Base-by-base conservation (phyloP, 2,797 vertebrate species). In the Microctenopoma lineatum region DNA sequence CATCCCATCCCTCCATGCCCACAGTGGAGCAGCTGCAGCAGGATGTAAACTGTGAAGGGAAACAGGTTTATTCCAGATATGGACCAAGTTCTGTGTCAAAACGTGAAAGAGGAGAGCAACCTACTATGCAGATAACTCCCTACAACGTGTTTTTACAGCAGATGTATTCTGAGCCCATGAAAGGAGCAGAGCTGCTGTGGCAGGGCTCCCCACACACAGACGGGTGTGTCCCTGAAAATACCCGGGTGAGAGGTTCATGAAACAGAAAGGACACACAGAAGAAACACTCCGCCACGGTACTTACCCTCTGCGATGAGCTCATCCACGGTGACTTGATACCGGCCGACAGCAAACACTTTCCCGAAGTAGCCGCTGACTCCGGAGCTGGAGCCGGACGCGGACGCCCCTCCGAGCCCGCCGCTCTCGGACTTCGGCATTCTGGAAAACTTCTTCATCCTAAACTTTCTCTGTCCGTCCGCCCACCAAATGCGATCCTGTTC, bases 381-480 rank as follows among this genome's bases (percentile, higher is more conserved):
- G 21, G 88, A 91, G 73, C 88, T 83, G 47, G 89, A 89, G 3
- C 93, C 83, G 51, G 91, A 86, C 3, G 92, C 87, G 18, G 90
- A 90, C 65, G 81, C 77, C 54, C 86, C 94, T 67, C 90, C 95
- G 66, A 95, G 93, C 34, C 95, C 93, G 48, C 96, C 93, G 69
- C 96, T 95, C 83, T 98, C 96, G 0, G 95, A 96, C 92, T 94
- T 95, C 55, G 96, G 96, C 96, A 98, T 98, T 46, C 96, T 93
- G 62, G 97, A 97, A 93, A 98, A 98, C 95, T 98, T 98, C 95
- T 97, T 98, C 97, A 98, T 97, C 85, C 76, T 93, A 29, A 1
- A 4, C 47, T 60, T 44, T 46, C 56, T 63, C 36, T n/a, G 38
- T 68, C 68, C 56, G 32, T 21, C 36, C n/a, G 4, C 9, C 59